Conservation (phyloP, 2,797 vertebrate genomes). For the Amazona finschi region DNA sequence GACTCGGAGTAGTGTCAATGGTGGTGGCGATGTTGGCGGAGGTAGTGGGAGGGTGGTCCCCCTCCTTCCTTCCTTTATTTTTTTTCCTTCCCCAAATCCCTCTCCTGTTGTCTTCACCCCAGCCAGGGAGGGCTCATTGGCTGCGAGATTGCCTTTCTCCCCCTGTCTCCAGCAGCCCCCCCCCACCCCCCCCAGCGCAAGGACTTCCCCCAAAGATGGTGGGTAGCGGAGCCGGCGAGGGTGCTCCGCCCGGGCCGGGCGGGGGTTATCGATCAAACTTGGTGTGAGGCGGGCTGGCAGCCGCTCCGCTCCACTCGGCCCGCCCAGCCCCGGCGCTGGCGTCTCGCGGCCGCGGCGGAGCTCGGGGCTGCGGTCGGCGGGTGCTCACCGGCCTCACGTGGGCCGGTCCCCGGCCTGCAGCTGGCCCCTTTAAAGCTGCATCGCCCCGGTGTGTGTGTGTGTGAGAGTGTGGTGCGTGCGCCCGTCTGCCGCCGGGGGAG, state of each 20-base stretch:
- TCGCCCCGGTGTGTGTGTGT: neutral
- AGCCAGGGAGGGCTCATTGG: slow-evolving; percentile 87
- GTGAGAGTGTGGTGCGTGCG: neutral
- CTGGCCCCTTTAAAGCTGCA: slow-evolving; percentile 61
- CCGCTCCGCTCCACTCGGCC: neutral
- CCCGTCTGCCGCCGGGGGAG: neutral
- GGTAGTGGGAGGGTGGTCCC: slow-evolving; percentile 17
- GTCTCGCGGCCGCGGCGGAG: slow-evolving; percentile 59
- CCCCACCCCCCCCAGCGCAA: slow-evolving; percentile 3
- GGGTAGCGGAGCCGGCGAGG: slow-evolving; percentile 70
- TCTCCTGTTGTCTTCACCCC: slow-evolving; percentile 79
- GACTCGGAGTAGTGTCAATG: slow-evolving; percentile 56
- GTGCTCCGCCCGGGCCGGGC: slow-evolving; percentile 86
- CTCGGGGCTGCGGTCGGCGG: slow-evolving; percentile 69
- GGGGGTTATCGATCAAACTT: slow-evolving; percentile 79
- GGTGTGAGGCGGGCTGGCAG: neutral
- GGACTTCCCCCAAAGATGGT: slow-evolving; percentile 82
- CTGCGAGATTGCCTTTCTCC: slow-evolving; percentile 78
- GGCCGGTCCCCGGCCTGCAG: slow-evolving; percentile 48
- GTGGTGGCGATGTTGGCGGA: slow-evolving; percentile 15
- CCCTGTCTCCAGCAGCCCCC: slow-evolving; percentile 39
- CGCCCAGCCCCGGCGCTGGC: neutral
- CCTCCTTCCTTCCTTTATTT: slow-evolving; percentile 53
- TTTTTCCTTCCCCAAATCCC: slow-evolving; percentile 47
- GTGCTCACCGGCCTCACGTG: slow-evolving; percentile 78